These are phyloP conservation scores for Leucania comma DNA, from an alignment of 2,888 invertebrate genomes.

Conservation along the genomic window DNA sequence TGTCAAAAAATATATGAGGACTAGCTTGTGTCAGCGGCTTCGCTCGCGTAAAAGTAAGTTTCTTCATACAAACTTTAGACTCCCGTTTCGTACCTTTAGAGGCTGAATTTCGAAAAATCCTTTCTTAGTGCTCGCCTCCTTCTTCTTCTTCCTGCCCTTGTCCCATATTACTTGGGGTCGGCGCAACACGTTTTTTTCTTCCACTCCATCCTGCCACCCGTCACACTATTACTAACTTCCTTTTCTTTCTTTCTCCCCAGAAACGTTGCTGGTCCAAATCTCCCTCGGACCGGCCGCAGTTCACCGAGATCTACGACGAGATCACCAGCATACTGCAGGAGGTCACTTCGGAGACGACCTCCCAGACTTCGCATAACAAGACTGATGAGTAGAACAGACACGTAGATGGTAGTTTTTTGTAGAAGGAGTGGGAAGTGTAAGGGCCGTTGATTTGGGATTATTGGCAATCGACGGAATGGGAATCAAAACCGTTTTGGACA, in stretches of 20 bases:
- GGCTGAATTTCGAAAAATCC: too few species aligned
- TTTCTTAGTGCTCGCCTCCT: too few species aligned
- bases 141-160: too few species aligned
- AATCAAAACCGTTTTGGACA: not conserved
- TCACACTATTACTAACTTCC: too few species aligned
- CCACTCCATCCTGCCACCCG: too few species aligned
- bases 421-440: not conserved
- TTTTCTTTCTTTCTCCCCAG: constrained; percentile 72
- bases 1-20: too few species aligned
- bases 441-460: constrained; percentile 6
- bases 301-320: constrained; percentile 90
- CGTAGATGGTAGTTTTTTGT: not conserved
- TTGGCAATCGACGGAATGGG: not conserved
- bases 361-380: constrained; percentile 73
- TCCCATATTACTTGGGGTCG: too few species aligned
- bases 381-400: constrained; percentile 54
- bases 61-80: too few species aligned
- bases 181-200: too few species aligned
- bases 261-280: constrained; percentile 92
- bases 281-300: constrained; percentile 93
- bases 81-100: too few species aligned
- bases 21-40: too few species aligned
- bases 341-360: constrained; percentile 75
- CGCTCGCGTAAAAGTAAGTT: too few species aligned
- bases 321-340: constrained; percentile 77